Percentiles rank a stretch among this genome's conserved stretches.
These are phyloP conservation scores for Anguilla japonica DNA, from an alignment of 2,113 vertebrate species.

Conservation along the genomic window DNA sequence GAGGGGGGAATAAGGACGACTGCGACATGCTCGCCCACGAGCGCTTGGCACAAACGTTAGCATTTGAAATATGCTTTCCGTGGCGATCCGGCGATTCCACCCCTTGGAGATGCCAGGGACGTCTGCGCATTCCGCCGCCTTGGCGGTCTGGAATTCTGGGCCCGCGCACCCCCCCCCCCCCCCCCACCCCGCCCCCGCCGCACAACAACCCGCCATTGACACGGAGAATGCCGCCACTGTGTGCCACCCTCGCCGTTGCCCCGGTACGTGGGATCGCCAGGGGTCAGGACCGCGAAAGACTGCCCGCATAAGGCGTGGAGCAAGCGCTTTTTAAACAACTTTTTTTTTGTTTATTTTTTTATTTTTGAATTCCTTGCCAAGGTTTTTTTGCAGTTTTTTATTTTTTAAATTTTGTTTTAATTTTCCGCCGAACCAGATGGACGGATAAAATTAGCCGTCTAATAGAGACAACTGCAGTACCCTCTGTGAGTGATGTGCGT, in stretches of 20 bases:
- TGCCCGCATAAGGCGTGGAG: constrained; percentile 43
- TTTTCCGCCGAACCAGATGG: constrained; percentile 44
- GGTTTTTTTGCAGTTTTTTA: constrained; percentile 39
- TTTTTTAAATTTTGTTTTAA: neutral
- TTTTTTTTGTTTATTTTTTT: neutral
- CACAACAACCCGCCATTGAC: constrained; percentile 37
- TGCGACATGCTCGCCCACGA: constrained; percentile 51
- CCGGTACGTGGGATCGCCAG: constrained; percentile 11
- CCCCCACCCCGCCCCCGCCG: neutral
- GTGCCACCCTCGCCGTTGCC: constrained; percentile 40
- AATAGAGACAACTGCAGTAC: constrained; percentile 42
- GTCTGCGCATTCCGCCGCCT: constrained; percentile 45
- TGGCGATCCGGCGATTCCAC: constrained; percentile 52
- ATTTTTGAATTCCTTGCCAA: constrained; percentile 16
- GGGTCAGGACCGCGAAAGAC: constrained; percentile 50
- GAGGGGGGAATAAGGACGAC: constrained; percentile 30
- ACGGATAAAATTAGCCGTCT: constrained; percentile 55
- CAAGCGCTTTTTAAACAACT: neutral
- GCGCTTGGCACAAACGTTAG: constrained; percentile 63
- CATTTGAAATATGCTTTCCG: constrained; percentile 64
- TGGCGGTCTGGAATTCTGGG: constrained; percentile 46
- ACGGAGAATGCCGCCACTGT: constrained; percentile 33
- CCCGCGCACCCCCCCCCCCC: neutral
- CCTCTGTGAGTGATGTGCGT: constrained; percentile 45
- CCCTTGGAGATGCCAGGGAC: constrained; percentile 62